These are phyloP conservation scores for Junco hyemalis DNA, from an alignment of 2,113 vertebrate genomes.

Conservation along the genomic window DNA sequence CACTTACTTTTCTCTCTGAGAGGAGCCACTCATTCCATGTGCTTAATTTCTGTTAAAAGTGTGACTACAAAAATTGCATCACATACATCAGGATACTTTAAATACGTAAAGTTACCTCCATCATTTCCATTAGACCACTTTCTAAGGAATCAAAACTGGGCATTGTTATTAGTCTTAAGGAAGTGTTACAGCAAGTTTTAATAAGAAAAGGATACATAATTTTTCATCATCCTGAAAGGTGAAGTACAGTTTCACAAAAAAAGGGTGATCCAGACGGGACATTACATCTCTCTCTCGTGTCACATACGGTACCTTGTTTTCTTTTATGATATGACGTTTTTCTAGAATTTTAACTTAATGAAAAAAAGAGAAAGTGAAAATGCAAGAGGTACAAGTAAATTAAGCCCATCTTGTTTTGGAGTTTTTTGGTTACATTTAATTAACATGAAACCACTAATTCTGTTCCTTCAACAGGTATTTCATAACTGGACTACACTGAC, in stretches of 20 bases:
- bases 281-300: slow-evolving; percentile 96
- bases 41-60: not conserved
- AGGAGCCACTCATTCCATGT: not conserved
- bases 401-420: not conserved
- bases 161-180: not conserved
- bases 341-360: slow-evolving; percentile 96
- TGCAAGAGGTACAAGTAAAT: not conserved
- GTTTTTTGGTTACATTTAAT: not conserved
- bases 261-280: slow-evolving; percentile 96
- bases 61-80: not conserved
- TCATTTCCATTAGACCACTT: not conserved
- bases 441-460: not conserved
- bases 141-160: not conserved
- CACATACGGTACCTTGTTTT: slow-evolving; percentile 97
- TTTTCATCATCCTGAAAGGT: slow-evolving; percentile 99
- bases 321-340: slow-evolving; percentile 98
- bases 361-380: slow-evolving; percentile 34
- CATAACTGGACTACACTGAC: not conserved
- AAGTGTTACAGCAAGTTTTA: not conserved
- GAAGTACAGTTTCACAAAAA: slow-evolving; percentile 99
- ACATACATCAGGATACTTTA: not conserved
- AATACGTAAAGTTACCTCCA: not conserved
- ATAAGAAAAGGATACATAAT: slow-evolving; percentile 92
- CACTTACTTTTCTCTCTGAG: not conserved
- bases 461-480: not conserved